Evolutionary conservation across 2,113 vertebrate genomes (phyloP), one percentile per base, ranked within the genome.

Genomic region (Paraplagusia blochii): DNA sequence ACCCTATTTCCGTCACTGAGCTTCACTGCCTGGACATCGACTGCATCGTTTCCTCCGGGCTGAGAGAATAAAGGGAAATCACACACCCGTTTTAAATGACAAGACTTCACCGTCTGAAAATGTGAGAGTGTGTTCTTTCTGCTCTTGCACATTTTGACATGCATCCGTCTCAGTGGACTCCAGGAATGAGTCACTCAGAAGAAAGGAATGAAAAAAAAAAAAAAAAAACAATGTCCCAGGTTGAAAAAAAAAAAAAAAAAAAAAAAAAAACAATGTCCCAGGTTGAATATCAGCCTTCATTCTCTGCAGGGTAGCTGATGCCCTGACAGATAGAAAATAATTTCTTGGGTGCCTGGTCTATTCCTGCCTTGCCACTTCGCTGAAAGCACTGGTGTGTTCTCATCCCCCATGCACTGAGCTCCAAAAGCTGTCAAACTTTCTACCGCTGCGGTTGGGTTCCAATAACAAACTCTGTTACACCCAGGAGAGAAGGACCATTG

Each of bases 351-450:
- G 19, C 39, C 52, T 19, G 22, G n/a, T 52, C 47, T 46, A 12
- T 53, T 35, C 18, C 18, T 39, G 60, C 36, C 34, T 47, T 16
- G 33, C 17, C 18, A 39, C 63, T 52, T 40, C 53, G 42, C 53
- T 60, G 15, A 35, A 9, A 71, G 45, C 44, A 45, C 61, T 29
- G 44, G 15, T 61, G 52, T 66, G 56, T 47, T 57, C 43, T 22
- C 2, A 3, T 14, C 64, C 49, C 36, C 39, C 53, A 19, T 6
- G 16, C 12, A 34, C n/a, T 18, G 14, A 34, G 36, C 43, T 58
- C 53, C 58, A 68, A 11, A 47, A 15, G 72, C 35, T 42, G 42
- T 66, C 47, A 67, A 63, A 73, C 50, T 57, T 73, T 63, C 16
- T 44, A 44, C 18, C 44, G 63, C 47, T 47, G 22, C 40, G 51